These are phyloP conservation scores for Calephelis perditalis DNA, from an alignment of 2,888 invertebrate genomes.

Conservation along the genomic window DNA sequence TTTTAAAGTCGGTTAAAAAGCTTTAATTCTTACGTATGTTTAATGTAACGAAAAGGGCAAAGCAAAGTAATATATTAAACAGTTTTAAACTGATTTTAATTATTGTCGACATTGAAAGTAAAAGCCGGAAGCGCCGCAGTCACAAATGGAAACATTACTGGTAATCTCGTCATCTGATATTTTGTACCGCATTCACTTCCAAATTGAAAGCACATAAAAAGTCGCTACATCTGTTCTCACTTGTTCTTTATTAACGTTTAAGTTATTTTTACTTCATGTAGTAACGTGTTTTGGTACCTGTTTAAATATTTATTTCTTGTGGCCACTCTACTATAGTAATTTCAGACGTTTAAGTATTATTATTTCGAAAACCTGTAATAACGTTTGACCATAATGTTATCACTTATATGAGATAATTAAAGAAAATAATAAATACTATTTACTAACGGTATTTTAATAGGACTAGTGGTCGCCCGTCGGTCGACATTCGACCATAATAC, in stretches of 20 bases:
- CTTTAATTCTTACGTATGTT: not conserved
- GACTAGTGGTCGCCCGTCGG: too few species aligned
- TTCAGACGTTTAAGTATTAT: too few species aligned
- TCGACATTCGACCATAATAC: too few species aligned
- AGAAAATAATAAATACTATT: too few species aligned
- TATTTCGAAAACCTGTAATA: too few species aligned
- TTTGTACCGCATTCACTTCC: conserved; percentile 30
- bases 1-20: too few species aligned
- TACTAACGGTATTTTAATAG: too few species aligned
- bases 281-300: too few species aligned
- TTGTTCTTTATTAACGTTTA: conserved; percentile 13
- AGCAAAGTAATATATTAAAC: conserved; percentile 21
- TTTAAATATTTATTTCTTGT: too few species aligned
- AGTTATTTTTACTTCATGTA: not conserved
- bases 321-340: too few species aligned
- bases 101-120: conserved; percentile 36
- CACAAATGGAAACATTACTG: conserved; percentile 68
- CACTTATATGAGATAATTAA: too few species aligned
- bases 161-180: conserved; percentile 61
- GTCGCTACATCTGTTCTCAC: conserved; percentile 19
- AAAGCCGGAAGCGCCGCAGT: conserved; percentile 59
- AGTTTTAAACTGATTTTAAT: conserved; percentile 38
- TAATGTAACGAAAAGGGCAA: conserved; percentile 4
- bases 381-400: too few species aligned
- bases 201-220: conserved; percentile 21